Conservation (phyloP, 2,113 vertebrate genomes). For the Chlamydotis undulata region DNA sequence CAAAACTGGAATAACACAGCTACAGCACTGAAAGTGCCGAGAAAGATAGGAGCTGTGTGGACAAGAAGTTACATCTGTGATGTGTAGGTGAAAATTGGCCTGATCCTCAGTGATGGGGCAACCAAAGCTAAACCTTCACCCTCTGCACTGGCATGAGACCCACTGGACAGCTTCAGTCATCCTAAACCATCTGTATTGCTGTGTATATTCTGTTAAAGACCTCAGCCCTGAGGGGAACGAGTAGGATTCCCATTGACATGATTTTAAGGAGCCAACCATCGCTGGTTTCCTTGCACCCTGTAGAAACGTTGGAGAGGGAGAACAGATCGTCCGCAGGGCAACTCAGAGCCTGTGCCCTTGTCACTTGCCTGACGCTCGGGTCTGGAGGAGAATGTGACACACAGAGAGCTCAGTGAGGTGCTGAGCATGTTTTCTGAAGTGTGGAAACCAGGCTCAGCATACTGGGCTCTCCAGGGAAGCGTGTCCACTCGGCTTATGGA, state of each 20-base stretch:
- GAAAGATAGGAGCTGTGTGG: not conserved
- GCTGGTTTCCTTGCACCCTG: not conserved
- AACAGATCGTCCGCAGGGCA: not conserved
- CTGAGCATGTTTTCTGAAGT: not conserved
- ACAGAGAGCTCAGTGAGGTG: not conserved
- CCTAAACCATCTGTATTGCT: not conserved
- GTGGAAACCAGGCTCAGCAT: not conserved
- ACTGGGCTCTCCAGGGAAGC: not conserved
- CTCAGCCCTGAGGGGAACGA: not conserved
- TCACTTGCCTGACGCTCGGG: not conserved
- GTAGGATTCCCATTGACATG: not conserved
- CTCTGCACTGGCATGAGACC: not conserved
- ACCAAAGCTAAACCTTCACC: not conserved
- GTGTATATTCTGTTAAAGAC: not conserved
- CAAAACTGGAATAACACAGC: conserved; percentile 16
- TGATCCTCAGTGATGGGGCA: not conserved
- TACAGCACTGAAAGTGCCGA: not conserved
- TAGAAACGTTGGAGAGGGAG: not conserved
- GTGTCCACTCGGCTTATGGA: not conserved
- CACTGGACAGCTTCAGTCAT: not conserved
- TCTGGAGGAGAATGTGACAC: not conserved
- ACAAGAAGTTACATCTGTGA: conserved; percentile 1
- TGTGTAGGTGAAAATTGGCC: not conserved
- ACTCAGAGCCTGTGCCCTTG: not conserved
- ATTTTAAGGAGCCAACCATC: not conserved